Percentiles rank a stretch among this genome's conserved stretches.
These are phyloP conservation scores for Centrocercus urophasianus DNA, from an alignment of 2,113 vertebrate species.

Conservation along the genomic window DNA sequence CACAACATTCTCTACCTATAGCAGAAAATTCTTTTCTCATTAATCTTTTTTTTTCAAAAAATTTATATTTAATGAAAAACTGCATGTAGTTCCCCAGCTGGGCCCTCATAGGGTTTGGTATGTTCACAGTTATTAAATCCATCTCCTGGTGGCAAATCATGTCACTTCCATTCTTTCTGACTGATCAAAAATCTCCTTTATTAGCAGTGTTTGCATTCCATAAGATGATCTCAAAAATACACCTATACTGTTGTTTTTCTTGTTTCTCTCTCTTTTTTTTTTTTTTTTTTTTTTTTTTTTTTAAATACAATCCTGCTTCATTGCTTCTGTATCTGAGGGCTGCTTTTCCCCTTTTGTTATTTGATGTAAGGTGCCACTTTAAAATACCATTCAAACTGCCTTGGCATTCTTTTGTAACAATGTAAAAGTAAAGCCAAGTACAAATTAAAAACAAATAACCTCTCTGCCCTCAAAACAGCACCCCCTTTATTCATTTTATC, in stretches of 20 bases:
- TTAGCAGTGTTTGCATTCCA: neutral
- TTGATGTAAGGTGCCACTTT: neutral
- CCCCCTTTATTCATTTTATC: neutral
- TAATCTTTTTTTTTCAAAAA: neutral
- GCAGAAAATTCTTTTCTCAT: constrained; percentile 42
- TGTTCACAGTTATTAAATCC: constrained; percentile 52
- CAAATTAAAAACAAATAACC: neutral
- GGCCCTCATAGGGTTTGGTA: constrained; percentile 36
- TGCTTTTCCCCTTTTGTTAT: neutral
- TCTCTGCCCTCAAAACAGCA: neutral
- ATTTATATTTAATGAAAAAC: constrained; percentile 32
- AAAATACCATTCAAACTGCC: neutral
- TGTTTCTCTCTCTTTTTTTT: neutral
- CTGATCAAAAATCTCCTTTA: constrained; percentile 19
- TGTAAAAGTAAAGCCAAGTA: neutral
- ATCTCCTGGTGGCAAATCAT: constrained; percentile 52
- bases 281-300: neutral
- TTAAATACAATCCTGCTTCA: neutral
- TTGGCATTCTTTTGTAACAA: neutral
- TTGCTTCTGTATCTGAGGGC: neutral
- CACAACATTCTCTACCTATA: neutral
- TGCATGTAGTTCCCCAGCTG: neutral
- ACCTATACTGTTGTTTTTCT: neutral
- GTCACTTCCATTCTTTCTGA: constrained; percentile 19
- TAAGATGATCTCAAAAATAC: neutral